Conservation (phyloP, 2,113 vertebrate genomes). For the Notechis scutatus region DNA sequence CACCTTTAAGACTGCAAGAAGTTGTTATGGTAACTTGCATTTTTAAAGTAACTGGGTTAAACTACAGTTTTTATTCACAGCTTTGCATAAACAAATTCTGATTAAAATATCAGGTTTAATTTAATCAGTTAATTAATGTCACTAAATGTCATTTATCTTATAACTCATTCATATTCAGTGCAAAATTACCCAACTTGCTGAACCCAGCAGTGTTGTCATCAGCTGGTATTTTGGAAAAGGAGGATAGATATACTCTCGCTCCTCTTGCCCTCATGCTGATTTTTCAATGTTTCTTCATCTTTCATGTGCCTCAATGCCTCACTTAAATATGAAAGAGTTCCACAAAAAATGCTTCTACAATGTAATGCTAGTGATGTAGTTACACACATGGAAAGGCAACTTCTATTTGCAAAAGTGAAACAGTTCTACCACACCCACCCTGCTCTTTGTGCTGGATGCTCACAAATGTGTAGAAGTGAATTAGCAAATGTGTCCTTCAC, state of each 20-base stretch:
- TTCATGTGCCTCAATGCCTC: not conserved
- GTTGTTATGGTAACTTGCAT: slow-evolving; percentile 81
- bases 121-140: slow-evolving; percentile 86
- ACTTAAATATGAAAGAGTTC: not conserved
- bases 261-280: not conserved
- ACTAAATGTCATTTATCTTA: slow-evolving; percentile 83
- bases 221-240: slow-evolving; percentile 48
- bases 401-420: not conserved
- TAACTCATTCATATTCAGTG: slow-evolving; percentile 74
- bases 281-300: slow-evolving; percentile 11
- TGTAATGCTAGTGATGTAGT: not conserved
- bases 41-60: slow-evolving; percentile 81
- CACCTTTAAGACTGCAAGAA: slow-evolving; percentile 77
- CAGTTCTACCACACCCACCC: too few species aligned
- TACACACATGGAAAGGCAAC: not conserved
- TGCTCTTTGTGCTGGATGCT: not conserved
- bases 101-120: slow-evolving; percentile 87
- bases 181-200: slow-evolving; percentile 72
- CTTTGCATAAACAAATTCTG: slow-evolving; percentile 80
- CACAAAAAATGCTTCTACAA: too few species aligned
- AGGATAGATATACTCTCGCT: slow-evolving; percentile 43
- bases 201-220: slow-evolving; percentile 65
- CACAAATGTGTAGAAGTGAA: not conserved
- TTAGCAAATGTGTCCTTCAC: not conserved
- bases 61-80: slow-evolving; percentile 73